Evolutionary conservation across 1,140 invertebrate species (phyloP).

Genomic region (Papilio glaucus): DNA sequence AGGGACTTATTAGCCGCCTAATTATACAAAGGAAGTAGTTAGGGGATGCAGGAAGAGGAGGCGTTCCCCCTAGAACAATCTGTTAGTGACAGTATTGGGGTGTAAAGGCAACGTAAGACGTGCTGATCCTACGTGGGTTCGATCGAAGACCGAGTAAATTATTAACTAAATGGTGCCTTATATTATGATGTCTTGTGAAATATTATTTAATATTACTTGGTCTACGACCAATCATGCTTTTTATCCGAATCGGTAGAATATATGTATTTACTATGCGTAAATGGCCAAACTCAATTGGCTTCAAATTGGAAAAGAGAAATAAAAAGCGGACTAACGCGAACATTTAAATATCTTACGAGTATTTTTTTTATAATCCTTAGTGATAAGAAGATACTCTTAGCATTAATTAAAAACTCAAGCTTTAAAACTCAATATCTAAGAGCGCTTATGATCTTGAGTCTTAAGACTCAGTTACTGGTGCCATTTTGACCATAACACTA

Average conservation of each 20-base stretch:
- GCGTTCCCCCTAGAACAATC: conserved; percentile 42
- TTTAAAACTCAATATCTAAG: background rate
- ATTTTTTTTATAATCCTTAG: too few species aligned
- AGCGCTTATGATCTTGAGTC: background rate
- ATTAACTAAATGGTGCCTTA: background rate
- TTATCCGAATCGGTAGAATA: too few species aligned
- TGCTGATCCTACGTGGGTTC: conserved; percentile 3
- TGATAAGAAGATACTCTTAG: too few species aligned
- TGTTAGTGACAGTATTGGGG: conserved; percentile 46
- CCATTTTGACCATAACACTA: background rate
- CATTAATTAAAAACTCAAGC: too few species aligned
- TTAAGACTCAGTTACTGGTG: background rate
- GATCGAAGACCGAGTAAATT: background rate
- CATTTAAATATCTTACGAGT: too few species aligned
- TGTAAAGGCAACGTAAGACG: conserved; percentile 34
- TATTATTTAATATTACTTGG: background rate
- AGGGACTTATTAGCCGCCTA: conserved; percentile 72
- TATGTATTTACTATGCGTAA: too few species aligned
- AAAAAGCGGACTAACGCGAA: too few species aligned
- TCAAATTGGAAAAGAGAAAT: too few species aligned
- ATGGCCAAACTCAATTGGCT: too few species aligned
- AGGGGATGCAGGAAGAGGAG: conserved; percentile 57
- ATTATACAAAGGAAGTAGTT: conserved; percentile 79
- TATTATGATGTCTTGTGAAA: background rate
- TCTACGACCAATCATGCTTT: too few species aligned